A percentile compares a stretch with the other conserved stretches of the same genome.
phyloP scores from a whole-genome alignment of 2,113 vertebrate species.

The Pelobates fuscus region DNA sequence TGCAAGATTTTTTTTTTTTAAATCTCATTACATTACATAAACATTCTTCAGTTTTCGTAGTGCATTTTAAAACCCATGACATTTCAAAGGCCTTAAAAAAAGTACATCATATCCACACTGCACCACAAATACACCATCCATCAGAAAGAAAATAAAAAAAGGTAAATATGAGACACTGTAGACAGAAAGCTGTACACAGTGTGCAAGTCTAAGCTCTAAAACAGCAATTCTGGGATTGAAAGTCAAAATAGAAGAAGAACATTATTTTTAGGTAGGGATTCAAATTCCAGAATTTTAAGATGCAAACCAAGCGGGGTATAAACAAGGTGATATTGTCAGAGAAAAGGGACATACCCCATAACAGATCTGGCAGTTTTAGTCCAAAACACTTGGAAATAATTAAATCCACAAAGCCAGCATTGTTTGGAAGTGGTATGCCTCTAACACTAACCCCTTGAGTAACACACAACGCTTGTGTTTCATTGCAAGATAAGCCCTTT shows the following conservation, averaged over 20 bases:
- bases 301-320: slow-evolving; percentile 8
- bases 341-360: slow-evolving; percentile 15
- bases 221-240: background rate
- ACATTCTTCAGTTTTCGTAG: background rate
- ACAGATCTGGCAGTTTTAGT: slow-evolving; percentile 33
- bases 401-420: slow-evolving; percentile 43
- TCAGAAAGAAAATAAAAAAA: background rate
- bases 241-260: slow-evolving; percentile 6
- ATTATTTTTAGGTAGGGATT: slow-evolving; percentile 7
- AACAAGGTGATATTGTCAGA: slow-evolving; percentile 46
- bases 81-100: background rate
- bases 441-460: slow-evolving; percentile 28
- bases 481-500: slow-evolving; percentile 42
- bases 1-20: too few species aligned
- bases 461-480: slow-evolving; percentile 46
- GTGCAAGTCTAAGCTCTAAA: background rate
- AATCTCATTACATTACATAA: too few species aligned
- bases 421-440: slow-evolving; percentile 40
- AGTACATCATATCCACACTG: background rate
- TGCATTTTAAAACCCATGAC: background rate
- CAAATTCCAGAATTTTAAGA: slow-evolving; percentile 14
- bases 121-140: background rate
- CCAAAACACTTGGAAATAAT: slow-evolving; percentile 48
- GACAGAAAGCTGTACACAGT: background rate
- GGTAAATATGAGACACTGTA: too few species aligned